Evolutionary conservation across 2,797 vertebrate genomes (phyloP).

Genomic region (Delichon dasypus): DNA sequence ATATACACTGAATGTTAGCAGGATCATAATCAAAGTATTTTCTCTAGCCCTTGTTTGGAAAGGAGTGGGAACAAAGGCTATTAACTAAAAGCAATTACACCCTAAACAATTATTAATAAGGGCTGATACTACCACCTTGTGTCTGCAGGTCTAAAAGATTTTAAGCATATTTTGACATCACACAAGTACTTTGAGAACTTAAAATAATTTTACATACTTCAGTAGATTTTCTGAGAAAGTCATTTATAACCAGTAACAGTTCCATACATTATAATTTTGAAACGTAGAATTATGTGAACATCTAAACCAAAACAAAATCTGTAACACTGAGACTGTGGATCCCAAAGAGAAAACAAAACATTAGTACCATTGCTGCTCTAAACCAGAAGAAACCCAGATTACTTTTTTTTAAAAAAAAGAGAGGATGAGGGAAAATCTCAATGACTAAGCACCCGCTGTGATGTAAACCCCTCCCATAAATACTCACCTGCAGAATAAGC

Average conservation of each 20-base stretch:
- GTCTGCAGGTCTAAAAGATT: constrained; percentile 30
- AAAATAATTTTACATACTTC: background rate
- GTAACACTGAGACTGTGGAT: background rate
- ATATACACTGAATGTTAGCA: background rate
- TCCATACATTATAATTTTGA: background rate
- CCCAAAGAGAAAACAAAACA: background rate
- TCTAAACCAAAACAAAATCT: background rate
- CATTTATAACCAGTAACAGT: background rate
- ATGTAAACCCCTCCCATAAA: background rate
- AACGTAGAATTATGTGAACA: background rate
- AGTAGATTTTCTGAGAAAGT: background rate
- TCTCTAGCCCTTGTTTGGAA: background rate
- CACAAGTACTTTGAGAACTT: background rate
- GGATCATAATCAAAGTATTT: background rate
- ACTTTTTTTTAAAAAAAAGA: background rate
- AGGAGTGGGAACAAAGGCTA: background rate
- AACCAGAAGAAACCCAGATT: background rate
- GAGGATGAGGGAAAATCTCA: background rate
- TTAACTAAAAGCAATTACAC: background rate
- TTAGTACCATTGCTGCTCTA: background rate
- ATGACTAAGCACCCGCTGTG: background rate
- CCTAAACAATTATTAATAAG: background rate
- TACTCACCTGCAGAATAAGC: background rate
- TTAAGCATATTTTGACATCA: background rate
- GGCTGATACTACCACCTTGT: constrained; percentile 60